Evolutionary conservation across 2,113 vertebrate species (phyloP).

Genomic region (Oncorhynchus clarkii): DNA sequence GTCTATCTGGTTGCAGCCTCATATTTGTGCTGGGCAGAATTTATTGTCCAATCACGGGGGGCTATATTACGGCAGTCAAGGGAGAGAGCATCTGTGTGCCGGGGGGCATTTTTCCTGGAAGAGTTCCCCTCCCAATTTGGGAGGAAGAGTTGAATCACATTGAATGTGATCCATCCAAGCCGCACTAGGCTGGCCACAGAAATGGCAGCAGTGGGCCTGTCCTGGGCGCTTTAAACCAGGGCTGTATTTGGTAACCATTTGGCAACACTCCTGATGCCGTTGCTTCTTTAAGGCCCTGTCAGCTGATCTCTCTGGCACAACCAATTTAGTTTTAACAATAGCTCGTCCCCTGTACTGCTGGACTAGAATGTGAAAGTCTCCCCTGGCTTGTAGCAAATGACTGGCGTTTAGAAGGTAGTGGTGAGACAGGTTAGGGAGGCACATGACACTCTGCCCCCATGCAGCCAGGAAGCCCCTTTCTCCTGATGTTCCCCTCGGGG

Average conservation of each 20-base stretch:
- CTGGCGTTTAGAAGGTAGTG: background rate
- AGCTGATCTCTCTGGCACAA: conserved; percentile 7
- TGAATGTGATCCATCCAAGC: background rate
- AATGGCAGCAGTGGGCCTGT: too few relatives aligned
- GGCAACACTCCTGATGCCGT: background rate
- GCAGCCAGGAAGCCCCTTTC: background rate
- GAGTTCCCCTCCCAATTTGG: background rate
- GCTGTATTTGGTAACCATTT: conserved; percentile 9
- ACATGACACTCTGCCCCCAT: too few relatives aligned
- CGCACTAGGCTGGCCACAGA: too few relatives aligned
- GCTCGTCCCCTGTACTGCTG: conserved; percentile 3
- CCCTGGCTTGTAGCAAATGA: background rate
- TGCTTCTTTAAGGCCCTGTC: background rate
- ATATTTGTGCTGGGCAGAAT: conserved; percentile 3
- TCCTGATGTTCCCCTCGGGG: too few relatives aligned
- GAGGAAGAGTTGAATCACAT: background rate
- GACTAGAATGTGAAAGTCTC: background rate
- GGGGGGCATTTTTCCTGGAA: background rate
- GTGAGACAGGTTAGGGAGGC: background rate
- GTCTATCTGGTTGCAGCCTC: background rate
- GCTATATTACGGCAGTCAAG: background rate
- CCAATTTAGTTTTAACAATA: conserved; percentile 9
- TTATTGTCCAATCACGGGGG: conserved; percentile 9
- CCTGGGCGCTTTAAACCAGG: background rate
- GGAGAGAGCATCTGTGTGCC: background rate